Conservation (phyloP, 2,888 invertebrate species). For the Trissolcus brochymenae region DNA sequence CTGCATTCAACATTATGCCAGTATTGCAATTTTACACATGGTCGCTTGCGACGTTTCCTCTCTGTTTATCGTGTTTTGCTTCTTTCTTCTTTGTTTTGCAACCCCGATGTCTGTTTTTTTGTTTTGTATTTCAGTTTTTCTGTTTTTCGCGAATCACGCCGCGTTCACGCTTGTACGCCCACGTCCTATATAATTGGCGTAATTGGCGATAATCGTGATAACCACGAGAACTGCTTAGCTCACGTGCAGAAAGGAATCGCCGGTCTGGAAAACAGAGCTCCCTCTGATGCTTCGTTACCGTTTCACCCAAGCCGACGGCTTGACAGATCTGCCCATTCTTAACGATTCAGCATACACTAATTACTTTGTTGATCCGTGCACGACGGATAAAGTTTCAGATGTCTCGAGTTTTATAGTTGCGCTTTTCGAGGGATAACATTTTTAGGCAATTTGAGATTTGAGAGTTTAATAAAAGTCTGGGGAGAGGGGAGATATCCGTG, state of each 20-base stretch:
- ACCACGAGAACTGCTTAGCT: conserved; percentile 52
- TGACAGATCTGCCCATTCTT: conserved; percentile 19
- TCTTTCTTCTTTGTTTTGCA: conserved; percentile 2
- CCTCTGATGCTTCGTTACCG: conserved; percentile 48
- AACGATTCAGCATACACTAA: conserved; percentile 40
- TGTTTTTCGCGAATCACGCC: conserved; percentile 9
- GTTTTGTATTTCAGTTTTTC: background rate
- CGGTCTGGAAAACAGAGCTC: conserved; percentile 50
- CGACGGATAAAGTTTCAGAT: conserved; percentile 33
- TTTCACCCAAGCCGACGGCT: conserved; percentile 16
- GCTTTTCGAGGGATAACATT: conserved; percentile 1
- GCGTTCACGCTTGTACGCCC: conserved; percentile 32
- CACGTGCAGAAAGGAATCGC: conserved; percentile 50
- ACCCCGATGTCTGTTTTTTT: conserved; percentile 1
- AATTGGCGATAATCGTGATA: conserved; percentile 58
- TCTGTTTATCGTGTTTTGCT: conserved; percentile 3
- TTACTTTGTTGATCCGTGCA: conserved; percentile 49
- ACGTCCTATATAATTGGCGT: conserved; percentile 50
- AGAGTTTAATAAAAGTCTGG: conserved; percentile 22
- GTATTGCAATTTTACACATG: conserved; percentile 56
- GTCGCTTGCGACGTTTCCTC: conserved; percentile 41
- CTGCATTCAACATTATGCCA: conserved; percentile 51
- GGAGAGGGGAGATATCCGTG: background rate
- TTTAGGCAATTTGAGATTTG: conserved; percentile 16
- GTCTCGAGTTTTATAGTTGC: conserved; percentile 18